Conservation (phyloP, 2,797 vertebrate species). For the Paedocypris micromegethes region DNA sequence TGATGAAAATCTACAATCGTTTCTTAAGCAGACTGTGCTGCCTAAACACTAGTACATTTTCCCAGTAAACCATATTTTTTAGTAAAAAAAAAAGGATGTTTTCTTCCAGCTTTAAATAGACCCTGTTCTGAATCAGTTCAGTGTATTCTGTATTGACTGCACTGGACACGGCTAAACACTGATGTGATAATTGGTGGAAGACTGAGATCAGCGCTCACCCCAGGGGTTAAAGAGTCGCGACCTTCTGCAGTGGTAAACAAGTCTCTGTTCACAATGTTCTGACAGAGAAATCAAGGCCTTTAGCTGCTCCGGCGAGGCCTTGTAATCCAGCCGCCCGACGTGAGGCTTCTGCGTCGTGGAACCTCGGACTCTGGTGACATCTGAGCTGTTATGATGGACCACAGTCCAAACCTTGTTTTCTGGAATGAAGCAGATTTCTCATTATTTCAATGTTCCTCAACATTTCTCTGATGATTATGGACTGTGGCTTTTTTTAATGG, state of each 20-base stretch:
- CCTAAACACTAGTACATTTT: too few species aligned
- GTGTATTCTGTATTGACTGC: neutral
- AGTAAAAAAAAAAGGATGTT: too few species aligned
- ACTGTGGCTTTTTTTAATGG: too few species aligned
- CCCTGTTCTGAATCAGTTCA: neutral
- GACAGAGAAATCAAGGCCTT: constrained; percentile 76
- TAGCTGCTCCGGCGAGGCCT: constrained; percentile 74
- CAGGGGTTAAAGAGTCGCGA: constrained; percentile 88
- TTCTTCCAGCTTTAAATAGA: too few species aligned
- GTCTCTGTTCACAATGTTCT: constrained; percentile 89
- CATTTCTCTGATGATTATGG: neutral
- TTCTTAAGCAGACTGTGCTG: too few species aligned
- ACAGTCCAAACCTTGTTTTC: constrained; percentile 79
- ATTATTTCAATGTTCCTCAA: constrained; percentile 6
- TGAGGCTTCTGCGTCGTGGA: constrained; percentile 69
- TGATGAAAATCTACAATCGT: too few species aligned
- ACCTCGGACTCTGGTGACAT: constrained; percentile 72
- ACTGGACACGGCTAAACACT: neutral
- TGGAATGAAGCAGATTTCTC: neutral
- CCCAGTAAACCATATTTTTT: too few species aligned
- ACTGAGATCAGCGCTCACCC: constrained; percentile 64
- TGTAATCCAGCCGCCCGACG: constrained; percentile 76
- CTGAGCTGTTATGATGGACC: constrained; percentile 79
- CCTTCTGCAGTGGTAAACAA: constrained; percentile 82
- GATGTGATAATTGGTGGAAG: neutral